Percentiles rank a stretch among this genome's conserved stretches.
Evolutionary conservation across 2,888 invertebrate genomes (phyloP).

Genomic region (Heliconius aoede): DNA sequence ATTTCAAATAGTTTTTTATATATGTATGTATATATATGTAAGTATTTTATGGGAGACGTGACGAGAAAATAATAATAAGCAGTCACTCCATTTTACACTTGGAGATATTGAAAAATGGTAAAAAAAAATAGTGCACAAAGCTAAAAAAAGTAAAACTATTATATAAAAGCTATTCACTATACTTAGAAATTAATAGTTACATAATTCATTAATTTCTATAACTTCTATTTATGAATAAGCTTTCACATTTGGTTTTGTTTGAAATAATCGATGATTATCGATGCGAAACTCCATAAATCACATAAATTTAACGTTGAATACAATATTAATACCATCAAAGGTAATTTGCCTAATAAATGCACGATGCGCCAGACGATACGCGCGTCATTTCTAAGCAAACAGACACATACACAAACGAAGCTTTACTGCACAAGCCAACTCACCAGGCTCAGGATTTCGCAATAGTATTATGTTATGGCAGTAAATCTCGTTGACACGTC

Average conservation of each 20-base stretch:
- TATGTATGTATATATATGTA: too few relatives aligned
- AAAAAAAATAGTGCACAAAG: too few relatives aligned
- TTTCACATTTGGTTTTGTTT: slow-evolving; percentile 1
- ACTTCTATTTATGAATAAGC: background rate
- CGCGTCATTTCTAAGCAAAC: slow-evolving; percentile 30
- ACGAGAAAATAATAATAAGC: too few relatives aligned
- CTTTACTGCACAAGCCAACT: slow-evolving; percentile 40
- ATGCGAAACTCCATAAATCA: slow-evolving; percentile 29
- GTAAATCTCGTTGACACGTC: slow-evolving; percentile 68
- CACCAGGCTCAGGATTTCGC: slow-evolving; percentile 58
- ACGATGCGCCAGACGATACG: slow-evolving; percentile 27
- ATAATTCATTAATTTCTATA: background rate
- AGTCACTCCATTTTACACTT: too few relatives aligned
- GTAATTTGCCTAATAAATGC: slow-evolving; percentile 35
- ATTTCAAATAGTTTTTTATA: too few relatives aligned
- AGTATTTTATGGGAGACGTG: too few relatives aligned
- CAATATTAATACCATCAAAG: slow-evolving; percentile 32
- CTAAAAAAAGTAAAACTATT: background rate
- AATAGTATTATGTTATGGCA: slow-evolving; percentile 65
- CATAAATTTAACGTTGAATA: slow-evolving; percentile 25
- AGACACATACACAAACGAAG: slow-evolving; percentile 37
- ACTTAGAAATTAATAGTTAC: background rate
- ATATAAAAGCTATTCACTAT: background rate
- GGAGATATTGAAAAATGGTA: too few relatives aligned
- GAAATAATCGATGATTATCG: slow-evolving; percentile 7